phyloP scores from a whole-genome alignment of 2,888 invertebrate species.

The Pyrochroa serraticornis region DNA sequence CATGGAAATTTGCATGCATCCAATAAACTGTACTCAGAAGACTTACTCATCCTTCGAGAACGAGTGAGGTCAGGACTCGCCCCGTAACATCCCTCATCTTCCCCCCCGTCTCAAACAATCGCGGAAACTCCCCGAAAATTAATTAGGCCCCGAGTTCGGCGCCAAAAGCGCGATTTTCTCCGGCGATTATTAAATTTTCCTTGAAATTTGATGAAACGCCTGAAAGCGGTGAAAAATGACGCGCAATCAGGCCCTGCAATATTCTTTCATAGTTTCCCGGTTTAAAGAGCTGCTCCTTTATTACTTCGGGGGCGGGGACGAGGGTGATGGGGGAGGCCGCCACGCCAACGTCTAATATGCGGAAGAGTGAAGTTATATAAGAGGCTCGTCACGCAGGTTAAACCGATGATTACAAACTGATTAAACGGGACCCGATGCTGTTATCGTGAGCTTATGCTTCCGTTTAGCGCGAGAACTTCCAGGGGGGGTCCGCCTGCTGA shows the following conservation, averaged over 20 bases:
- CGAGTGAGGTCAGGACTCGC: constrained; percentile 28
- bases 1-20: constrained; percentile 59
- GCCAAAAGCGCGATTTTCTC: too few relatives aligned
- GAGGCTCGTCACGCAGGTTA: constrained; percentile 54
- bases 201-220: constrained; percentile 15
- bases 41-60: constrained; percentile 38
- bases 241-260: constrained; percentile 30
- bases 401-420: constrained; percentile 55
- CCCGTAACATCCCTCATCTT: neutral
- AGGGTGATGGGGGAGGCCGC: neutral
- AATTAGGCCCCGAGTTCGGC: constrained; percentile 26
- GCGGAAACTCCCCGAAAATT: neutral
- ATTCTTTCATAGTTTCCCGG: constrained; percentile 32
- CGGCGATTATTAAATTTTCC: constrained; percentile 8
- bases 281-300: constrained; percentile 39
- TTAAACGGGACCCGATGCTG: constrained; percentile 47
- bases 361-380: constrained; percentile 47
- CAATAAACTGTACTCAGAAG: constrained; percentile 52
- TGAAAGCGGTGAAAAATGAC: constrained; percentile 18
- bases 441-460: constrained; percentile 49
- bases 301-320: constrained; percentile 17
- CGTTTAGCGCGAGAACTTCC: constrained; percentile 32
- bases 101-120: constrained; percentile 12
- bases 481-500: constrained; percentile 1
- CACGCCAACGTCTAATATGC: constrained; percentile 42